These are phyloP conservation scores for Drosophila cracens DNA, from an alignment of 2,888 invertebrate species.

Conservation along the genomic window DNA sequence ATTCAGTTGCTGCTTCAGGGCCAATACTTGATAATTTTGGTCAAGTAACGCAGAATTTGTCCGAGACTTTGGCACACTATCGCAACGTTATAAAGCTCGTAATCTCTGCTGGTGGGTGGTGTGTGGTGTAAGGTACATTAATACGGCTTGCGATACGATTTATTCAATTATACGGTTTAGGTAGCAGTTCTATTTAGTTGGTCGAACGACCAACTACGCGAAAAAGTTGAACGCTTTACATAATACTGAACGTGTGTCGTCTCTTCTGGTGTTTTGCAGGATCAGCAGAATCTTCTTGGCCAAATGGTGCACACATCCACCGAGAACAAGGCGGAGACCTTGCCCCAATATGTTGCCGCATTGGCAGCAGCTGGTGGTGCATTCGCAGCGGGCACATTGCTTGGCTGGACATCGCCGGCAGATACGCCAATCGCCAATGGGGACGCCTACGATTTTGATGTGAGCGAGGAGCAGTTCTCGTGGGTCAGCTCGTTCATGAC, in stretches of 20 bases:
- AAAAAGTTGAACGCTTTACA: not conserved
- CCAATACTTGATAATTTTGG: constrained; percentile 11
- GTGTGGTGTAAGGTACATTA: constrained; percentile 31
- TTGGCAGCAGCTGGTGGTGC: constrained; percentile 91
- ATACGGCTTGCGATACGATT: constrained; percentile 27
- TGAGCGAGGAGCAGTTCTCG: constrained; percentile 86
- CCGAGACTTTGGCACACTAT: constrained; percentile 39
- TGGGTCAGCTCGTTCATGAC: constrained; percentile 91
- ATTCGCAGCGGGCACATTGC: constrained; percentile 90
- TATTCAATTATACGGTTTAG: constrained; percentile 46
- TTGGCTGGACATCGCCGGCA: constrained; percentile 93
- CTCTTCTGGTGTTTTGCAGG: constrained; percentile 66
- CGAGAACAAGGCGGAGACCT: constrained; percentile 66
- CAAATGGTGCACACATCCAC: constrained; percentile 80
- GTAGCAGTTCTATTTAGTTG: constrained; percentile 48
- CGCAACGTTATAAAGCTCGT: constrained; percentile 52
- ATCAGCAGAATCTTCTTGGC: constrained; percentile 81
- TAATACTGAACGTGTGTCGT: constrained; percentile 2
- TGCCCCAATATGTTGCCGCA: constrained; percentile 84
- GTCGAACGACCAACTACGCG: constrained; percentile 17
- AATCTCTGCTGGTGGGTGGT: constrained; percentile 38
- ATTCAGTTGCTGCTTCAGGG: too few species aligned
- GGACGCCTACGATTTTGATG: constrained; percentile 85
- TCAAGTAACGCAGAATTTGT: constrained; percentile 3
- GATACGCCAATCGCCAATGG: constrained; percentile 70